Evolutionary conservation across 2,888 invertebrate species (phyloP), one percentile per base, ranked within the genome.

Genomic region (Villa cingulata): DNA sequence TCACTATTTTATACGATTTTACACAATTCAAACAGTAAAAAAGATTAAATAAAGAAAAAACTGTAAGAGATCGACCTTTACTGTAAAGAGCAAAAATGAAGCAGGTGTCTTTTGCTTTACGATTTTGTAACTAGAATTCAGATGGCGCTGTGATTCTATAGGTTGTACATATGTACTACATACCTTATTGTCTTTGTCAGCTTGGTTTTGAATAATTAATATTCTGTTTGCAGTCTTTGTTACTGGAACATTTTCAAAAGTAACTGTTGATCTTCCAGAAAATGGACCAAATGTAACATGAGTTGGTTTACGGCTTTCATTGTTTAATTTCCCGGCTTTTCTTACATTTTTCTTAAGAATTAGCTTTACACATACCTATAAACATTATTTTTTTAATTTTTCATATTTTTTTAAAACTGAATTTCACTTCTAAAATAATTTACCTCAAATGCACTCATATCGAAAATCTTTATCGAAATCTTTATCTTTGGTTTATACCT

Each of bases 201-300:
- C 66, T 14, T 81, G 79, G 64, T 83, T 83, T 44, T 70, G 65
- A 15, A 83, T 66, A 55, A 76, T 71, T 49, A 83, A 63, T 43
- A 68, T 65, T 53, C 74, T 72, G 46, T 70, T 72, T 47, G 74
- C 74, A 14, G 71, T 66, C 40, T 73, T 70, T 16, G 78, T 76
- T 48, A 81, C 68, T 7, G 72, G 66, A 48, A 82, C 75, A 70
- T 80, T 73, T 53, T 81, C 79, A 58, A 83, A 83, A n/a, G 75
- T 71, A 17, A 83, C 73, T 68, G 77, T 78, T 4, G 82, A 77
- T 55, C 75, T 76, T 47, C 73, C 68, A n/a, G 77, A 73, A 65
- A 83, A 83, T 2, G 82, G 81, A 14, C 78, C 80, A 56, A 83
- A 69, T 40, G 74, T 63, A 15, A 83, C 71, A 40, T 54, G 52